Conservation (phyloP, 2,888 invertebrate species). For the Drosophila quinaria region DNA sequence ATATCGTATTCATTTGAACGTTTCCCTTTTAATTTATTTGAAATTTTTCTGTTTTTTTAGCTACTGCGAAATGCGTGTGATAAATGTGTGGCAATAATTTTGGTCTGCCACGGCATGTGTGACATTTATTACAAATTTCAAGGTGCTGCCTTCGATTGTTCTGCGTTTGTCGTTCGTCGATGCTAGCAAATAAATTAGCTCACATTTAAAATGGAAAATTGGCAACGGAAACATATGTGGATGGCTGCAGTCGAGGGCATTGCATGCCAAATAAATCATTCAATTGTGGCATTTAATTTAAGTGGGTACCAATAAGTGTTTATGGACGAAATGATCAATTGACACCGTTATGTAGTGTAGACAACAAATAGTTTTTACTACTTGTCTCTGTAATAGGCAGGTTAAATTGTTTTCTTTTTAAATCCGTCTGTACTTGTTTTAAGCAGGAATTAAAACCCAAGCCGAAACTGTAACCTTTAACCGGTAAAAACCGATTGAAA, state of each 20-base stretch:
- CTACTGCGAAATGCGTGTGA: constrained; percentile 52
- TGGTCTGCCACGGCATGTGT: constrained; percentile 63
- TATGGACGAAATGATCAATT: constrained; percentile 29
- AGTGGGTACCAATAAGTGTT: constrained; percentile 40
- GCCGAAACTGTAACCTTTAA: no score
- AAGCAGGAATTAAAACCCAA: no score
- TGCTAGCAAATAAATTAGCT: constrained; percentile 72
- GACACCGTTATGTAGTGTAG: neutral
- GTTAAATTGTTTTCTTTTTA: neutral
- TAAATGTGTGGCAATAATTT: constrained; percentile 77
- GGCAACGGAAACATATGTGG: constrained; percentile 57
- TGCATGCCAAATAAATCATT: constrained; percentile 63
- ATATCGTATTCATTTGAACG: constrained; percentile 65
- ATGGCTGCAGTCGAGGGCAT: constrained; percentile 20
- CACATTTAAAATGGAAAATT: constrained; percentile 70
- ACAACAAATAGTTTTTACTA: neutral
- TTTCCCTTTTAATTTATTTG: constrained; percentile 20
- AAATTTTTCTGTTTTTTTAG: constrained; percentile 34
- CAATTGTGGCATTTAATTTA: constrained; percentile 37
- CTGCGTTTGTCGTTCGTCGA: constrained; percentile 16
- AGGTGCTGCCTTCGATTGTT: constrained; percentile 60
- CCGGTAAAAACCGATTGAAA: no score
- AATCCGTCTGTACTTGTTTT: neutral
- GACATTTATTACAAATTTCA: constrained; percentile 76
- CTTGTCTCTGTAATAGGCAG: neutral